These are phyloP conservation scores for Drosophila lini DNA, from an alignment of 1,140 invertebrate genomes.

Conservation along the genomic window DNA sequence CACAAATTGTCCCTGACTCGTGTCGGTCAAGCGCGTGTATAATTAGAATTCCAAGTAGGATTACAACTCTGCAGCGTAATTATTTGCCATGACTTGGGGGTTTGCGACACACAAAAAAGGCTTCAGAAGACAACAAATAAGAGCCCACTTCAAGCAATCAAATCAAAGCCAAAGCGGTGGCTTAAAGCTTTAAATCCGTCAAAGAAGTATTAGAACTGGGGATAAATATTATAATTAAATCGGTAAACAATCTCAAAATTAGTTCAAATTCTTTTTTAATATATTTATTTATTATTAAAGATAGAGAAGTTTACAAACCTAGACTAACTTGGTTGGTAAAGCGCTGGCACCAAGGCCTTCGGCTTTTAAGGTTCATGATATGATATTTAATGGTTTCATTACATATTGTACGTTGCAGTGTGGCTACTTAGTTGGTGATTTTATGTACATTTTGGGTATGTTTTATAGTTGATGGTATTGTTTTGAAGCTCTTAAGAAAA, in stretches of 20 bases:
- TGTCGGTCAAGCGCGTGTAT: constrained; percentile 30
- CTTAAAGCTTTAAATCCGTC: not conserved
- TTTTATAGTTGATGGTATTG: too few species aligned
- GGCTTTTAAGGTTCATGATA: too few species aligned
- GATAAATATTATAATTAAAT: constrained; percentile 4
- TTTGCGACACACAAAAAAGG: constrained; percentile 10
- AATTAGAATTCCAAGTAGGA: constrained; percentile 38
- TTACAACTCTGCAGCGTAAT: constrained; percentile 20
- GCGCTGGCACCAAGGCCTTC: too few species aligned
- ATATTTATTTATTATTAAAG: too few species aligned
- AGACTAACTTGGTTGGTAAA: too few species aligned
- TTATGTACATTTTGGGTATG: too few species aligned
- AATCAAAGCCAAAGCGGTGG: not conserved
- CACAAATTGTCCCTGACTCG: constrained; percentile 24
- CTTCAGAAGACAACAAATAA: not conserved
- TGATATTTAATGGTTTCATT: too few species aligned
- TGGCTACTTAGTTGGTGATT: too few species aligned
- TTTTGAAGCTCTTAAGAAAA: too few species aligned
- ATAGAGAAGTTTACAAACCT: too few species aligned
- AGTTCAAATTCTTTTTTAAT: not conserved
- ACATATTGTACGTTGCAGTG: too few species aligned
- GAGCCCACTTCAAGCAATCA: constrained; percentile 1
- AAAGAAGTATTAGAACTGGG: not conserved
- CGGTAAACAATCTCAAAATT: not conserved
- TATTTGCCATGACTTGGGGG: constrained; percentile 21